phyloP scores from a whole-genome alignment of 1,140 invertebrate species.

The Olivierus martensii region DNA sequence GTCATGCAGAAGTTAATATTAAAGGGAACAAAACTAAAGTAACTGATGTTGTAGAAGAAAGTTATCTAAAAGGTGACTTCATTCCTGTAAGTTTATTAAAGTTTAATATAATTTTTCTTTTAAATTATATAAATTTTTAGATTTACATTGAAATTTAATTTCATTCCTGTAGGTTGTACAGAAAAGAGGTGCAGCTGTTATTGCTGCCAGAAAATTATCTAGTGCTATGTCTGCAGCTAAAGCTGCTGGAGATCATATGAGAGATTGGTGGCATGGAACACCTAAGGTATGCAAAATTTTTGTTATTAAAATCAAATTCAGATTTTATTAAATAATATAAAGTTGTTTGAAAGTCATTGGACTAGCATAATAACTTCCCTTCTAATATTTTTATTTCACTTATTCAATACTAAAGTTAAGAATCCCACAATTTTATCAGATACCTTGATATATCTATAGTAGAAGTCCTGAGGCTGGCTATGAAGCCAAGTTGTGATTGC shows the following conservation, averaged over 20 bases:
- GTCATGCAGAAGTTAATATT: slow-evolving; percentile 50
- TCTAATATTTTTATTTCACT: too few species aligned
- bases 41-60: slow-evolving; percentile 59
- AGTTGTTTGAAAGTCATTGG: too few species aligned
- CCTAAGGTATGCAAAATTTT: slow-evolving; percentile 27
- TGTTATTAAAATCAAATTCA: neutral
- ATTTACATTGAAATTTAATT: too few species aligned
- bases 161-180: slow-evolving; percentile 59
- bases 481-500: too few species aligned
- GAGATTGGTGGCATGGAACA: slow-evolving; percentile 87
- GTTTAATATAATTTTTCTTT: too few species aligned
- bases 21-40: slow-evolving; percentile 32
- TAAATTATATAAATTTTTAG: too few species aligned
- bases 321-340: too few species aligned
- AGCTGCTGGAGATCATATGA: slow-evolving; percentile 95
- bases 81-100: slow-evolving; percentile 41
- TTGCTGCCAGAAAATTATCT: slow-evolving; percentile 92
- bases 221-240: slow-evolving; percentile 97
- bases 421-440: too few species aligned
- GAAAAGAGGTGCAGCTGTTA: slow-evolving; percentile 93
- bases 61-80: slow-evolving; percentile 68
- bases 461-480: too few species aligned
- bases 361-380: too few species aligned
- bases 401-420: too few species aligned
- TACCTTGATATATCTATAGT: too few species aligned